Percentiles rank a stretch among this genome's conserved stretches.
phyloP scores from a whole-genome alignment of 2,888 invertebrate genomes.

The Volucella inflata region DNA sequence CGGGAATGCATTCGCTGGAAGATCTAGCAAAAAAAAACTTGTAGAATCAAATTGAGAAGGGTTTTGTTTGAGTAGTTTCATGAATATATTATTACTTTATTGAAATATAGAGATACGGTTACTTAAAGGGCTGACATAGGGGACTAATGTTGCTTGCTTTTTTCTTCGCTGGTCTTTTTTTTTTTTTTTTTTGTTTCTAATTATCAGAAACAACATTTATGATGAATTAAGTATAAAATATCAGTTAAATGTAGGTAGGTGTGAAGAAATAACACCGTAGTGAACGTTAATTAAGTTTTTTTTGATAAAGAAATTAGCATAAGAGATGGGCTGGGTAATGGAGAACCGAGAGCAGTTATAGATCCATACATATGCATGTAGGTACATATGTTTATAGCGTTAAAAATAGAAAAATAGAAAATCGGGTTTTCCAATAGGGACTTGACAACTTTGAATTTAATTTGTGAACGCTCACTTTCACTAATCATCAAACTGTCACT shows the following conservation, averaged over 20 bases:
- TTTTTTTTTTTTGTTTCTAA: slow-evolving; percentile 2
- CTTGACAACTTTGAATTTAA: too few species aligned
- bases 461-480: too few species aligned
- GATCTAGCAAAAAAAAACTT: slow-evolving; percentile 41
- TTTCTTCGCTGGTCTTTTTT: background rate
- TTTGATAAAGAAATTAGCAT: too few species aligned
- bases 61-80: slow-evolving; percentile 68
- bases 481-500: too few species aligned
- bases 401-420: too few species aligned
- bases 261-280: slow-evolving; percentile 31
- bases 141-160: slow-evolving; percentile 48
- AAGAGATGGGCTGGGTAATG: too few species aligned
- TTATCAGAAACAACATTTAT: slow-evolving; percentile 15
- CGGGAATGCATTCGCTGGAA: slow-evolving; percentile 40
- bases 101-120: slow-evolving; percentile 56
- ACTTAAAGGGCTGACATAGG: slow-evolving; percentile 49
- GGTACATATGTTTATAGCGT: too few species aligned
- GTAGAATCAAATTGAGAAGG: slow-evolving; percentile 61
- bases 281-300: slow-evolving; percentile 14
- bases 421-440: too few species aligned
- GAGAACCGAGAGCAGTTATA: too few species aligned
- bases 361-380: too few species aligned
- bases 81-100: slow-evolving; percentile 75
- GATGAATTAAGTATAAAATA: slow-evolving; percentile 33
- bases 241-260: slow-evolving; percentile 51